phyloP scores from a whole-genome alignment of 2,888 invertebrate genomes.

The Heliconius erato region DNA sequence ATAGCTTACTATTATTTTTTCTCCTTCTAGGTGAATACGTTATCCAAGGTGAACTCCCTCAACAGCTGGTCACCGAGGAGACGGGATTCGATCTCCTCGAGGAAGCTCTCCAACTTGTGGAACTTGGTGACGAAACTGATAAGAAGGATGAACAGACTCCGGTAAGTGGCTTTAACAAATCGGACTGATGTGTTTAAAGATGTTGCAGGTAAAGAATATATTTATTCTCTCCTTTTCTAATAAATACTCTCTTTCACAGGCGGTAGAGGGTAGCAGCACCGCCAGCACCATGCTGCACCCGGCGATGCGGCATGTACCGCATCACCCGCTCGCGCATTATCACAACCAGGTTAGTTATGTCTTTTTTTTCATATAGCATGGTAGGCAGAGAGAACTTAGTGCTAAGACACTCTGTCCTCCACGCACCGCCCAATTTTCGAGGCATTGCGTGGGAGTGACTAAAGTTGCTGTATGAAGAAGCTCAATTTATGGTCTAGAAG shows the following conservation, averaged over 20 bases:
- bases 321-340: slow-evolving; percentile 85
- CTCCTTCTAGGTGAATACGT: slow-evolving; percentile 87
- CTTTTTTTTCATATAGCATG: neutral
- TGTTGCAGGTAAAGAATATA: no score
- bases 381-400: neutral
- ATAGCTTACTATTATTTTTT: slow-evolving; percentile 24
- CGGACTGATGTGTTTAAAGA: neutral
- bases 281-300: slow-evolving; percentile 77
- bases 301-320: slow-evolving; percentile 84
- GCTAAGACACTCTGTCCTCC: neutral
- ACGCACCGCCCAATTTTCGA: neutral
- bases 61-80: slow-evolving; percentile 85
- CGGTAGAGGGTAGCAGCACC: slow-evolving; percentile 77
- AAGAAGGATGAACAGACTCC: slow-evolving; percentile 78
- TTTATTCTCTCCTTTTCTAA: neutral
- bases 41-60: slow-evolving; percentile 82
- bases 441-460: neutral
- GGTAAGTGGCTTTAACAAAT: slow-evolving; percentile 52
- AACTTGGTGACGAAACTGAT: slow-evolving; percentile 87
- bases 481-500: no score
- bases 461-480: no score
- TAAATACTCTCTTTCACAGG: slow-evolving; percentile 53
- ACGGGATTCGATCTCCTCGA: slow-evolving; percentile 89
- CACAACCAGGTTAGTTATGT: slow-evolving; percentile 88
- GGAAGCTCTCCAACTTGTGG: slow-evolving; percentile 91